Base-by-base conservation (phyloP, 23 tunicate genomes). In the Phallusia fumigata region DNA sequence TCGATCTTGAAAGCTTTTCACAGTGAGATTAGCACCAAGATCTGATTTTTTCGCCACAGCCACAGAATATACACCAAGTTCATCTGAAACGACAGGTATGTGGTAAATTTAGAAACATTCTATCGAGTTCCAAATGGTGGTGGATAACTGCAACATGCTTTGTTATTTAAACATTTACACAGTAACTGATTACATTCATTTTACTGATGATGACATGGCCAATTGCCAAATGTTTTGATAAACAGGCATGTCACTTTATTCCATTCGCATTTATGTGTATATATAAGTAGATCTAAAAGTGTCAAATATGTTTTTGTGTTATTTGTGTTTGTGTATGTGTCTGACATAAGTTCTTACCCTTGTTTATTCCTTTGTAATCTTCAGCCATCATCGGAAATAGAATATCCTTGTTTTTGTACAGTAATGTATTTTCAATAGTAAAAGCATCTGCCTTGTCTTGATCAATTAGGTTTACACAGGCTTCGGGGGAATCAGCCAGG, bases 351-450 rank as follows among this genome's bases (percentile, higher is more conserved):
- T 58, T 6, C 16, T 58, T 58, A 58, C 69, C 69, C 13, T 16
- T 58, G 16, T 58, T 24, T 21, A 13, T 13, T 3, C 11, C 69
- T 40, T 40, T 40, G 47, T 40, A 40, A 6, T 21, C 82, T 65
- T 87, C 87, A 15, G 87, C 81, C 93, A 88, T 78, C 3, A 88
- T 83, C 12, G 93, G 93, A 3, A 53, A 34, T 18, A 88, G 87
- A 15, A 22, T 65, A 26, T 83, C 74, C 78, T 75, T 65, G 47
- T 88, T 30, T 33, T 83, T 40, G 52, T 76, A 83, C 35, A 88
- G 75, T n/a, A 45, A 35, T 18, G 65, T n/a, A 36, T 75, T 74
- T 5, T 77, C 30, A 24, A 88, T 78, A 0, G 84, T 83, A 11
- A 88, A 18, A 18, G 79, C 84, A 73, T 88, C 93, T n/a, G 87